These are phyloP conservation scores for Archegozetes longisetosus DNA, from an alignment of 1,140 invertebrate species.

Conservation along the genomic window DNA sequence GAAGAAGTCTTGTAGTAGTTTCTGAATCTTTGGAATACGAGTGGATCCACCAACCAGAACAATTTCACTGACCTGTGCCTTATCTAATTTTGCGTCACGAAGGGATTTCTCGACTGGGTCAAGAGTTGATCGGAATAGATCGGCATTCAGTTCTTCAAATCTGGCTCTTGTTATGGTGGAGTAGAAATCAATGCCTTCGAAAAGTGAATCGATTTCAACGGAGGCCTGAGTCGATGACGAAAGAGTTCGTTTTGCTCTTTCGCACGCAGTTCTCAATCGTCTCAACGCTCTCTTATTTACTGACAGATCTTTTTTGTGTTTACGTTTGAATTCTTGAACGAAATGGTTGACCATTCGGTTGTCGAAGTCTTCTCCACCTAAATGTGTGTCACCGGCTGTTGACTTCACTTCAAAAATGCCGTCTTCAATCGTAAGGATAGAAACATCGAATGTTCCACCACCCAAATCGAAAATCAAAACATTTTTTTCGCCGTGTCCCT, in stretches of 20 bases:
- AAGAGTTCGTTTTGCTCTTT: conserved; percentile 85
- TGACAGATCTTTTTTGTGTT: conserved; percentile 90
- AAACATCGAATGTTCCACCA: conserved; percentile 94
- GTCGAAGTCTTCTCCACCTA: conserved; percentile 96
- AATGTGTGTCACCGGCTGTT: conserved; percentile 89
- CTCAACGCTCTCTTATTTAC: conserved; percentile 77
- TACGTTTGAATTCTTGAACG: conserved; percentile 89
- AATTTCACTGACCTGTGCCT: conserved; percentile 67
- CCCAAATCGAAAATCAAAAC: conserved; percentile 73
- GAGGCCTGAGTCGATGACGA: conserved; percentile 72
- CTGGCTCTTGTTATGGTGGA: conserved; percentile 82
- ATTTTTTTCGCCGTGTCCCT: conserved; percentile 31
- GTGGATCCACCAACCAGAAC: conserved; percentile 96
- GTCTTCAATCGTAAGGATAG: conserved; percentile 84
- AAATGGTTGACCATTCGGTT: conserved; percentile 91
- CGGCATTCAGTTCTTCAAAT: conserved; percentile 85
- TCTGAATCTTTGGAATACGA: conserved; percentile 94
- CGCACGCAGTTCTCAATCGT: conserved; percentile 79
- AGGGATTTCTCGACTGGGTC: conserved; percentile 29
- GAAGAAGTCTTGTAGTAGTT: conserved; percentile 48
- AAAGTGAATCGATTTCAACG: conserved; percentile 87
- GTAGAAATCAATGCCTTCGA: conserved; percentile 91
- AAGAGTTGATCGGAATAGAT: conserved; percentile 45
- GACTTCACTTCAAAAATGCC: conserved; percentile 89
- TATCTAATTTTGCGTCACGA: conserved; percentile 30